Evolutionary conservation across 2,113 vertebrate genomes (phyloP).

Genomic region (Lathamus discolor): DNA sequence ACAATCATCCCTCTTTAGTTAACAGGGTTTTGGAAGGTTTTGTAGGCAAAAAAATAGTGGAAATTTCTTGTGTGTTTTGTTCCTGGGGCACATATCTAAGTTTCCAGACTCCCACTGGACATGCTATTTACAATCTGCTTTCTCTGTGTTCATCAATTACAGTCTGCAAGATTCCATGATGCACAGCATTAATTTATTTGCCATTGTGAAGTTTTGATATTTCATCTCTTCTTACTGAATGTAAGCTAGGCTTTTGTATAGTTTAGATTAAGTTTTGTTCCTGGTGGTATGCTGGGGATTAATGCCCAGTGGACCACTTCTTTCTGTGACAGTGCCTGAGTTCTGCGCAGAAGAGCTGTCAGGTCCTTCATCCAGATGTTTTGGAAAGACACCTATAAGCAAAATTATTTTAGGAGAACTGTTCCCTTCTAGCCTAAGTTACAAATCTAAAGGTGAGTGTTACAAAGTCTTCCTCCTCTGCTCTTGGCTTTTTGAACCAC

Average conservation of each 20-base stretch:
- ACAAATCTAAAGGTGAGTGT: background rate
- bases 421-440: background rate
- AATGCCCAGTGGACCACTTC: background rate
- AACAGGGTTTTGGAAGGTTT: background rate
- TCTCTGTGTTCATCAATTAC: background rate
- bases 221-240: background rate
- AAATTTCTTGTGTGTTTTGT: background rate
- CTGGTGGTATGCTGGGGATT: background rate
- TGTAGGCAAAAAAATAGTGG: background rate
- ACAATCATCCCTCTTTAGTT: background rate
- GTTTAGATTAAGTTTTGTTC: background rate
- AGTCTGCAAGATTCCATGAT: background rate
- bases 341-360: background rate
- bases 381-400: background rate
- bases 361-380: background rate
- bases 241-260: background rate
- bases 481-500: background rate
- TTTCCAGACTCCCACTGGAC: background rate
- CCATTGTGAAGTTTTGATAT: background rate
- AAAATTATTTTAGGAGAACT: background rate
- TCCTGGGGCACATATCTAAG: background rate
- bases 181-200: accelerated
- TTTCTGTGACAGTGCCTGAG: background rate
- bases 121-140: background rate
- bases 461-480: background rate